These are phyloP conservation scores for Troides aeacus DNA, from an alignment of 2,888 invertebrate genomes.

Conservation along the genomic window DNA sequence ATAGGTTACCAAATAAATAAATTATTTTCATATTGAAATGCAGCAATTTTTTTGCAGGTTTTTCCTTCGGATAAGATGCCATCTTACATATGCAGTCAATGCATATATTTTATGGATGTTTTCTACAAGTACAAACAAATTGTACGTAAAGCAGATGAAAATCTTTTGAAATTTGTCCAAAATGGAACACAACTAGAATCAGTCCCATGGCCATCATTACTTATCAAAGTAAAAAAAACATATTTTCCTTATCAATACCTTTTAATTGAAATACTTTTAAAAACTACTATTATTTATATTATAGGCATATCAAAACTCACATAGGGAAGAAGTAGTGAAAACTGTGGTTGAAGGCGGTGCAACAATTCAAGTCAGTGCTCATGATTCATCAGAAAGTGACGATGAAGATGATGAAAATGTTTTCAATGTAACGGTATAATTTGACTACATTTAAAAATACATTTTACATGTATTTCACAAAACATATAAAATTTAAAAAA, in stretches of 20 bases:
- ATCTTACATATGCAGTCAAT: constrained; percentile 84
- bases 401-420: constrained; percentile 62
- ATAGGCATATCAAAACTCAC: constrained; percentile 36
- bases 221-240: constrained; percentile 58
- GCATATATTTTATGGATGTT: constrained; percentile 84
- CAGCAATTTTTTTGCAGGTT: constrained; percentile 57
- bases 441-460: neutral
- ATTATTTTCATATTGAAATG: neutral
- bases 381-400: constrained; percentile 59
- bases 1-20: neutral
- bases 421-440: constrained; percentile 63
- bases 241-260: neutral
- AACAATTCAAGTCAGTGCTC: constrained; percentile 64
- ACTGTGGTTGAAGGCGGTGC: constrained; percentile 60
- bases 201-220: constrained; percentile 67
- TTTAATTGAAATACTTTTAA: neutral
- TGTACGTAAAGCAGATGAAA: constrained; percentile 87
- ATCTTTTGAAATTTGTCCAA: constrained; percentile 83
- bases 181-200: constrained; percentile 81
- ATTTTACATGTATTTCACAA: neutral
- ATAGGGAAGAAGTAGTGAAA: constrained; percentile 49
- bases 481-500: neutral
- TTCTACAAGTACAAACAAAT: constrained; percentile 88
- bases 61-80: constrained; percentile 87
- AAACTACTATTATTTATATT: constrained; percentile 12